Conservation (phyloP, 2,888 invertebrate species). For the Caenorhabditis sp. region DNA sequence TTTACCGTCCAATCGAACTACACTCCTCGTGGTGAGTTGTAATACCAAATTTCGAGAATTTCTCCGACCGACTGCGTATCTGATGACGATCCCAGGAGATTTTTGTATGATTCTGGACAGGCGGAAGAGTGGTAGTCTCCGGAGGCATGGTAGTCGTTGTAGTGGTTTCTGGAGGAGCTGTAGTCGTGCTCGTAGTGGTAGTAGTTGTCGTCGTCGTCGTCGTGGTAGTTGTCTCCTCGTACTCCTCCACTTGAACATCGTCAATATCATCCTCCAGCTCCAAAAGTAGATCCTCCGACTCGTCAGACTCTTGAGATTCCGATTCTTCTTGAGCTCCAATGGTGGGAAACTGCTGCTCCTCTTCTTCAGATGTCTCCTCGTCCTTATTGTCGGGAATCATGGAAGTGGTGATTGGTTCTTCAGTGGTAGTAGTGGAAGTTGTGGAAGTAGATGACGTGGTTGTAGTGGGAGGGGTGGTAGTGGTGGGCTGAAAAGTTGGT, state of each 20-base stretch:
- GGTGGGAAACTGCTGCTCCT: conserved; percentile 6
- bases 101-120: conserved; percentile 15
- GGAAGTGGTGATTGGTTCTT: conserved; percentile 9
- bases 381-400: background rate
- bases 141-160: background rate
- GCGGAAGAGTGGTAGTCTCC: background rate
- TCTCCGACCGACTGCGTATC: conserved; percentile 27
- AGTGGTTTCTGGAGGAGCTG: background rate
- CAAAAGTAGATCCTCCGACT: conserved; percentile 16
- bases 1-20: conserved; percentile 63
- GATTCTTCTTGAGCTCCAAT: conserved; percentile 1
- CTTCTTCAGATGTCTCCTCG: background rate
- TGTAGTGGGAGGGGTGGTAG: background rate
- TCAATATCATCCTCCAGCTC: conserved; percentile 38
- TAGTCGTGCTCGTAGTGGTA: background rate
- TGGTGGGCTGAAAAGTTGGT: conserved; percentile 24
- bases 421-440: conserved; percentile 27
- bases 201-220: background rate
- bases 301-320: conserved; percentile 33
- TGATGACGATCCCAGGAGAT: conserved; percentile 27
- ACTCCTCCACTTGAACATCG: conserved; percentile 55
- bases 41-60: conserved; percentile 44
- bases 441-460: conserved; percentile 21
- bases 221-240: conserved; percentile 28
- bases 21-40: conserved; percentile 54